Evolutionary conservation across 2,888 invertebrate genomes (phyloP).

Genomic region (Eumerus sabulonum): DNA sequence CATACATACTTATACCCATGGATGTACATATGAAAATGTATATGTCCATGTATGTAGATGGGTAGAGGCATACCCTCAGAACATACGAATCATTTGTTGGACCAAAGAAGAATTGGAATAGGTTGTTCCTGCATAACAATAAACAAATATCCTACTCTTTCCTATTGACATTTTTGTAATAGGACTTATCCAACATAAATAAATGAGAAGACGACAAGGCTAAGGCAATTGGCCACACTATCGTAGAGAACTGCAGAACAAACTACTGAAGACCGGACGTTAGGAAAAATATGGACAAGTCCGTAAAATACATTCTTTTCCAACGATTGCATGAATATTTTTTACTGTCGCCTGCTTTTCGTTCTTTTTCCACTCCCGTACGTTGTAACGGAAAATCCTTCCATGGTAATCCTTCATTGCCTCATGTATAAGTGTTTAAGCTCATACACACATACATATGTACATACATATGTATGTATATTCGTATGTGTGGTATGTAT

Average conservation of each 20-base stretch:
- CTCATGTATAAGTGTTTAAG: too few species aligned
- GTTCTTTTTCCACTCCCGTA: conserved; percentile 3
- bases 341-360: conserved; percentile 9
- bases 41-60: too few species aligned
- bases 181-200: conserved; percentile 52
- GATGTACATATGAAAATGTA: too few species aligned
- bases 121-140: conserved; percentile 48
- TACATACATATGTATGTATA: too few species aligned
- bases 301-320: conserved; percentile 28
- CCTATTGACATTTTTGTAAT: conserved; percentile 66
- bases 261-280: not conserved
- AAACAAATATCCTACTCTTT: conserved; percentile 44
- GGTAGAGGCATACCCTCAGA: too few species aligned
- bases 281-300: conserved; percentile 14
- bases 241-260: conserved; percentile 23
- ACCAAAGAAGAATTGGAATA: too few species aligned
- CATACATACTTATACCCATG: too few species aligned
- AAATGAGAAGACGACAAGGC: conserved; percentile 47
- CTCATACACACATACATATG: too few species aligned
- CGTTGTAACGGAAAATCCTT: conserved; percentile 5
- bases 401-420: conserved; percentile 12
- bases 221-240: not conserved
- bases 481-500: too few species aligned
- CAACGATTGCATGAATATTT: conserved; percentile 33
- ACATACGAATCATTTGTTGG: not conserved